Base-by-base conservation (phyloP, 1,140 invertebrate genomes). In the Odontomachus brunneus region DNA sequence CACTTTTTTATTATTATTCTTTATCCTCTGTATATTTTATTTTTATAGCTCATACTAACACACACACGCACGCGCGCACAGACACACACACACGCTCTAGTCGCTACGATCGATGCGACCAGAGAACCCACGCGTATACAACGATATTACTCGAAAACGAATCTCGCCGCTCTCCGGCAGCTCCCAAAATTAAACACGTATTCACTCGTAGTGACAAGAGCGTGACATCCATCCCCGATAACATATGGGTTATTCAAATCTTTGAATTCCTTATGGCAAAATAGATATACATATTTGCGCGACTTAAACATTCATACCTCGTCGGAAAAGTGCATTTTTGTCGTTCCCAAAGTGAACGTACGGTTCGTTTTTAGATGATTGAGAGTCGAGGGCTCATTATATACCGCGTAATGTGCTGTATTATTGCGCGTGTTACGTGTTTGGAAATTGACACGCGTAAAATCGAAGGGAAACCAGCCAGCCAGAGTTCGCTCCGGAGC, bases 111-210 rank as follows among this genome's bases (percentile, higher is more conserved):
- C 15, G 63, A 78, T 15, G 19, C 7, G 29, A 76, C 44, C 51
- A 59, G 33, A 69, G 44, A 15, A 49, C 5, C 9, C 38, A 7
- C 9, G 38, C 19, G 24, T 22, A 57, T 22, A 69, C 55, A 51
- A 48, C 22, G 69, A 69, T 24, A 22, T 80, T 69, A 38, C 7
- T 76, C n/a, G 51, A 26, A 78, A 67, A 9, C 24, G 24, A 67
- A 80, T 69, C 69, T 80, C 44, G 69, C 69, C 38, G 38, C 22
- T 57, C 14, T 14, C 19, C 48, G 7, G 48, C 15, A 38, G 66
- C 66, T 66, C 51, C 38, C 38, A 24, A 53, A 76, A 53, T 76
- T 76, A 63, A 76, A 17, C 33, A 14, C 48, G 33, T 49, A 66
- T 76, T 66, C 15, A 66, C 14, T 66, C 48, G 19, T 38, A 22